A percentile compares a stretch with the other conserved stretches of the same genome.
phyloP scores from a whole-genome alignment of 2,888 invertebrate genomes.

The Chrysina gloriosa region DNA sequence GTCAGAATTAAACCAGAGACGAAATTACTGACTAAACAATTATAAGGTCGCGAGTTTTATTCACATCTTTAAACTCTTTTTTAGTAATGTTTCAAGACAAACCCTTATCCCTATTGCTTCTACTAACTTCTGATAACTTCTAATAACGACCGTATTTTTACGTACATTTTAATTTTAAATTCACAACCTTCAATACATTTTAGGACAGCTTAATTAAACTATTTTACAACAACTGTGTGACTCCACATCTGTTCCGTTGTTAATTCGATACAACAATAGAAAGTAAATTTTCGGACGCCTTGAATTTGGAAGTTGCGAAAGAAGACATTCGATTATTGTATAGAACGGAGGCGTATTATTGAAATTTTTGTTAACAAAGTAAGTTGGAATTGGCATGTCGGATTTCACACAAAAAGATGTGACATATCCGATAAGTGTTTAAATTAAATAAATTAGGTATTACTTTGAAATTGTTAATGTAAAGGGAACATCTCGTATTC shows the following conservation, averaged over 20 bases:
- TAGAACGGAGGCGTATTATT: not conserved
- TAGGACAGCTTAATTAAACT: constrained; percentile 4
- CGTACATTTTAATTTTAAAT: not conserved
- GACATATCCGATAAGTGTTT: no score
- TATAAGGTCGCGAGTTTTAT: not conserved
- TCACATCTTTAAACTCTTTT: no score
- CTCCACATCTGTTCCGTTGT: not conserved
- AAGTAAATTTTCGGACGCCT: constrained; percentile 23
- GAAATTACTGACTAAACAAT: not conserved
- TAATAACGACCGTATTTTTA: not conserved
- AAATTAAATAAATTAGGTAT: no score
- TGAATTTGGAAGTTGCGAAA: constrained; percentile 23
- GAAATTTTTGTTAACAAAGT: not conserved
- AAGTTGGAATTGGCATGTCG: not conserved
- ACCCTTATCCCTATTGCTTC: no score
- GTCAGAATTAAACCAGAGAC: not conserved
- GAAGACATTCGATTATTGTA: not conserved
- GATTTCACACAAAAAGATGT: no score
- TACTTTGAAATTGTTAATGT: no score
- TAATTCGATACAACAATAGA: constrained; percentile 26
- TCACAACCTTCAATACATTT: not conserved
- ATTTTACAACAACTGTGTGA: constrained; percentile 7
- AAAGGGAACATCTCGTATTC: no score
- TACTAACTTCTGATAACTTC: not conserved
- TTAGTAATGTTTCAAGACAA: no score